phyloP scores from a whole-genome alignment of 1,140 invertebrate species.

The Drosophila erecta region DNA sequence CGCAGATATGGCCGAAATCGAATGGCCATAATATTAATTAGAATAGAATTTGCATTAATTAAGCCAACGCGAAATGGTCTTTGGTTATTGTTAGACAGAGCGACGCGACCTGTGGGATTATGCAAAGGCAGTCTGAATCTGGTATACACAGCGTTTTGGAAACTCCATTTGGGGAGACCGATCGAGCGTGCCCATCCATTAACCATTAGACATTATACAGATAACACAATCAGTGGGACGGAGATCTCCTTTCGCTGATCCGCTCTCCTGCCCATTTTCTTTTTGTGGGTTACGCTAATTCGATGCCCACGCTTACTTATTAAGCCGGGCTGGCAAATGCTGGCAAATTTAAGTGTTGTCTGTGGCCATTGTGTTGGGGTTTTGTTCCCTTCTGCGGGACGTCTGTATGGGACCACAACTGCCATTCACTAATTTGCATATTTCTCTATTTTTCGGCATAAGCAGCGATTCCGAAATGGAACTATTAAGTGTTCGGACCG shows the following conservation, averaged over 20 bases:
- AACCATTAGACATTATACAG: conserved; percentile 26
- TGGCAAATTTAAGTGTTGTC: conserved; percentile 56
- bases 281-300: conserved; percentile 61
- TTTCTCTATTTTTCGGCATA: conserved; percentile 70
- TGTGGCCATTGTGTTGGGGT: conserved; percentile 44
- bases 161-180: conserved; percentile 17
- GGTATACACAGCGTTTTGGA: conserved; percentile 2
- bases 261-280: conserved; percentile 23
- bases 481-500: conserved; percentile 80
- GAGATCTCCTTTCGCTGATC: conserved; percentile 25
- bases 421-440: conserved; percentile 83
- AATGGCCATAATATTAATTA: conserved; percentile 75
- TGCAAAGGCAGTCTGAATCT: conserved; percentile 30
- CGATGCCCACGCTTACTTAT: conserved; percentile 51
- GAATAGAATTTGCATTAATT: conserved; percentile 80
- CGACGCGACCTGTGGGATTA: conserved; percentile 59
- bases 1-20: conserved; percentile 31
- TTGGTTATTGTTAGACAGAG: conserved; percentile 76
- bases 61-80: conserved; percentile 57
- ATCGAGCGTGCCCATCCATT: not conserved
- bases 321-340: conserved; percentile 34
- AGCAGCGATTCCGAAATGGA: conserved; percentile 78
- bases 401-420: conserved; percentile 41
- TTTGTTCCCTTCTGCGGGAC: conserved; percentile 59
- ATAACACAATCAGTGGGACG: conserved; percentile 11